These are phyloP conservation scores for Syrmaticus mikado DNA, from an alignment of 2,113 vertebrate genomes.

Conservation along the genomic window DNA sequence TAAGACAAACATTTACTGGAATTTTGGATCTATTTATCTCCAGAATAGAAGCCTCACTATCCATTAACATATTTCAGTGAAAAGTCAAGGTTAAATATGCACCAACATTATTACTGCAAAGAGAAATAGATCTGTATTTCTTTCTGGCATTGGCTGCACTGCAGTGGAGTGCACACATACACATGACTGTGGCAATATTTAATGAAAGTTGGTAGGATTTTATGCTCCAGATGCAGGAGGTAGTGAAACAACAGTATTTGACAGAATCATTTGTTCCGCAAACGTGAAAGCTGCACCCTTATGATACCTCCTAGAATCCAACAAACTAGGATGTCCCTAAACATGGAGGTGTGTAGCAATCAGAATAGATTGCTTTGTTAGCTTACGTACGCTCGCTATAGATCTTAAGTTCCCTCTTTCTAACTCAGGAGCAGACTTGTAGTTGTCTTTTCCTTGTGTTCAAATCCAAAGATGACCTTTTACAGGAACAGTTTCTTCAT, in stretches of 20 bases:
- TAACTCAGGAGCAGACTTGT: not conserved
- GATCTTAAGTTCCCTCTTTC: not conserved
- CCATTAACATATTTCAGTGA: not conserved
- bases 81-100: not conserved
- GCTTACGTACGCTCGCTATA: not conserved
- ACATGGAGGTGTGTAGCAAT: not conserved
- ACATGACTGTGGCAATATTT: not conserved
- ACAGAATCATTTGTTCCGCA: not conserved
- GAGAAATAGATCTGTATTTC: not conserved
- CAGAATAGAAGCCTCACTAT: not conserved
- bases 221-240: not conserved
- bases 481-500: not conserved
- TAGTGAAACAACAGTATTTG: not conserved
- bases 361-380: not conserved
- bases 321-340: not conserved
- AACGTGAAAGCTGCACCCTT: not conserved
- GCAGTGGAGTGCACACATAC: not conserved
- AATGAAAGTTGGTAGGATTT: not conserved
- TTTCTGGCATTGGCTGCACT: not conserved
- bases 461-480: not conserved
- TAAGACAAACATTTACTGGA: not conserved
- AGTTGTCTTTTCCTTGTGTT: not conserved
- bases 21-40: not conserved
- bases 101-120: not conserved
- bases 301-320: not conserved